Evolutionary conservation across 2,797 vertebrate species (phyloP).

Genomic region (Cossypha dichroa): DNA sequence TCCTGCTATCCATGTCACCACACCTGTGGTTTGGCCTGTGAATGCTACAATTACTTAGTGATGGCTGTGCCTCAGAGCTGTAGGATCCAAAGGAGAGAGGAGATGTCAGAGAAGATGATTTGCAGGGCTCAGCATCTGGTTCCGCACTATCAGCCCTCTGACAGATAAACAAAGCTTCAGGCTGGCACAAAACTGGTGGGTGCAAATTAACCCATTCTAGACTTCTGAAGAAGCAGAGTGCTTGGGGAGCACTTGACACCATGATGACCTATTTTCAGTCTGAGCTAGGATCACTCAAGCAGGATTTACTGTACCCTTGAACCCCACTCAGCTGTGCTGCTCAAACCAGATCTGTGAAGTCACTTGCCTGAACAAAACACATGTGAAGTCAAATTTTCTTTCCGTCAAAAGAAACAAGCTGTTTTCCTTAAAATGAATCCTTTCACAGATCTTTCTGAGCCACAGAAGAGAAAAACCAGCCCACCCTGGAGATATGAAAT

Average conservation of each 20-base stretch:
- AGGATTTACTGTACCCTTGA: neutral
- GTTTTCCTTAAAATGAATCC: neutral
- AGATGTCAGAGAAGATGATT: neutral
- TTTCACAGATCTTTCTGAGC: neutral
- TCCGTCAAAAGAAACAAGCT: neutral
- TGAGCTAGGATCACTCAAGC: neutral
- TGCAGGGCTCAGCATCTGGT: neutral
- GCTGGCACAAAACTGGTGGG: neutral
- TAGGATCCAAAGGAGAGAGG: neutral
- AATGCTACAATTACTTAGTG: neutral
- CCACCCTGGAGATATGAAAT: neutral
- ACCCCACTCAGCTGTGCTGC: neutral
- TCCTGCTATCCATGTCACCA: neutral
- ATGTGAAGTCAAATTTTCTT: neutral
- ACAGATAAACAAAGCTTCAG: neutral
- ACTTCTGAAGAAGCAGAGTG: neutral
- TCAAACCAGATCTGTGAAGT: neutral
- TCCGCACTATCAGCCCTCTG: neutral
- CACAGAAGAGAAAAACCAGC: neutral
- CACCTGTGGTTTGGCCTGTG: neutral
- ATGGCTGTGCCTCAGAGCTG: neutral
- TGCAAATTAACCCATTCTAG: neutral
- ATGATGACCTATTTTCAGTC: neutral
- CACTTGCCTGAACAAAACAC: neutral
- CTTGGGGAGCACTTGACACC: neutral